Conservation (phyloP, 2,888 invertebrate genomes). For the Microctonus aethiopoides region DNA sequence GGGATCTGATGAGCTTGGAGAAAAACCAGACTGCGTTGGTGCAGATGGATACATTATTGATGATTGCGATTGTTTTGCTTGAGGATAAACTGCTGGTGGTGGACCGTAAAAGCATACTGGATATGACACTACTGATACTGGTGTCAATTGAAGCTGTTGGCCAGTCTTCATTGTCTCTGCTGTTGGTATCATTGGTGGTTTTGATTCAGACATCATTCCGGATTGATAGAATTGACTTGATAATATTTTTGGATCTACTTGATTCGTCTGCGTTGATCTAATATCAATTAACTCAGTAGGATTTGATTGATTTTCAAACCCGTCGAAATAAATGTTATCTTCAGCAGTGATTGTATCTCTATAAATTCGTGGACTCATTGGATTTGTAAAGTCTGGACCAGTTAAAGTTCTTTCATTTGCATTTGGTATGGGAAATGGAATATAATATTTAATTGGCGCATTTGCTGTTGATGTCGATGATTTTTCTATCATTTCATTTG, state of each 20-base stretch:
- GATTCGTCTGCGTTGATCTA: not conserved
- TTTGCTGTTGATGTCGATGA: not conserved
- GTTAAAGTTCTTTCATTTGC: not conserved
- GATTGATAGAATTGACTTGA: conserved; percentile 9
- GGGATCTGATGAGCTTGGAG: not conserved
- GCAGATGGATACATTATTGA: not conserved
- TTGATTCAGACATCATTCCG: conserved; percentile 29
- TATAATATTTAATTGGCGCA: conserved; percentile 2
- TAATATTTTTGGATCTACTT: conserved; percentile 28
- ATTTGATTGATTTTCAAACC: too few species aligned
- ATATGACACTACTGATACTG: conserved; percentile 41
- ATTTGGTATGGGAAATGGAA: not conserved
- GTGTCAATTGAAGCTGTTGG: conserved; percentile 47
- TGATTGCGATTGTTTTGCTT: conserved; percentile 7
- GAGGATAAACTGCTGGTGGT: conserved; percentile 10
- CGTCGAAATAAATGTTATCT: too few species aligned
- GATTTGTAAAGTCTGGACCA: not conserved
- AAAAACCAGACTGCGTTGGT: not conserved
- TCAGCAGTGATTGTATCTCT: not conserved
- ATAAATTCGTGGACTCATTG: not conserved
- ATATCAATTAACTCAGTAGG: too few species aligned
- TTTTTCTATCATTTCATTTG: conserved; percentile 22
- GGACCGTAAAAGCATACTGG: conserved; percentile 50
- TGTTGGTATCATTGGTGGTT: conserved; percentile 42
- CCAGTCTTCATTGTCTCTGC: conserved; percentile 54